These are phyloP conservation scores for Scolopax bukidnonensis DNA, from an alignment of 2,797 vertebrate genomes.

Conservation along the genomic window DNA sequence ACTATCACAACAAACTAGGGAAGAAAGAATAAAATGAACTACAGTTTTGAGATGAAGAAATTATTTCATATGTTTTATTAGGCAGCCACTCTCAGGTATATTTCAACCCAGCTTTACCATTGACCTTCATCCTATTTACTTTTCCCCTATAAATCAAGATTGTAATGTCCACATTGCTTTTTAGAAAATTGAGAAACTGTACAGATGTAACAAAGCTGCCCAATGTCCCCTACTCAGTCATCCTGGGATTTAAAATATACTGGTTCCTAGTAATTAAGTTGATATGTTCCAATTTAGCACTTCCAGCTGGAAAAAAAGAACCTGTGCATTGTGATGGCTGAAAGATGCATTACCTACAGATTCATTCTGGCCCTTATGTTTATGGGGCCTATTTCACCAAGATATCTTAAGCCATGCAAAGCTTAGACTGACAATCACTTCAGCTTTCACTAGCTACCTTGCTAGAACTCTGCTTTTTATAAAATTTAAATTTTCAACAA, in stretches of 20 bases:
- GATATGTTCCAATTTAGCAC: not conserved
- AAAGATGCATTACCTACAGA: not conserved
- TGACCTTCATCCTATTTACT: not conserved
- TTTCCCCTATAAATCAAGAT: not conserved
- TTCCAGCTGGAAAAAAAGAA: not conserved
- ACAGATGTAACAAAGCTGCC: not conserved
- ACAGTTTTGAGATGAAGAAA: not conserved
- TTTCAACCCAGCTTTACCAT: not conserved
- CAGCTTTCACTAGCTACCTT: not conserved
- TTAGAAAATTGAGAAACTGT: not conserved
- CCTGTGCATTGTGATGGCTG: not conserved
- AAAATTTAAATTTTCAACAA: not conserved
- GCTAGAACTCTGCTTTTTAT: not conserved
- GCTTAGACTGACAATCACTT: not conserved
- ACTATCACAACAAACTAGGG: slow-evolving; percentile 94
- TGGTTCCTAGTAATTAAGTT: not conserved
- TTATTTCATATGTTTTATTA: not conserved
- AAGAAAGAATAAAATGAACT: not conserved
- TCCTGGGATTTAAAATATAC: not conserved
- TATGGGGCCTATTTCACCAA: not conserved
- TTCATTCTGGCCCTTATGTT: not conserved
- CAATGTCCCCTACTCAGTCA: not conserved
- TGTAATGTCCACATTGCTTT: not conserved
- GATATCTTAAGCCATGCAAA: not conserved
- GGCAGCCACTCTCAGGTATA: not conserved